Base-by-base conservation (phyloP, 2,797 vertebrate species). In the Cuniculus paca region DNA sequence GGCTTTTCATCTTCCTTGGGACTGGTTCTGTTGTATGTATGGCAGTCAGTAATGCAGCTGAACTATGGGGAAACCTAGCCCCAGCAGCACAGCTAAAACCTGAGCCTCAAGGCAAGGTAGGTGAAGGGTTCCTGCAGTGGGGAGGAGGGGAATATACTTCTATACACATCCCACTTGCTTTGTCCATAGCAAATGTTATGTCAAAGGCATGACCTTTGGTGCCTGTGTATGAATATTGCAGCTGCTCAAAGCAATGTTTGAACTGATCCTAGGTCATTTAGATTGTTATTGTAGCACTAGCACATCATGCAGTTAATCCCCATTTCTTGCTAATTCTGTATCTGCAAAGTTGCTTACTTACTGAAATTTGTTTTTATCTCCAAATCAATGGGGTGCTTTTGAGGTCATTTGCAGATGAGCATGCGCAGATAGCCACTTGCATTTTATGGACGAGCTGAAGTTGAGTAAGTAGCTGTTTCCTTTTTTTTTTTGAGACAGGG, bases 251-350 rank as follows among this genome's bases (percentile, higher is more conserved):
- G 60, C 20, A 54, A 10, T 11, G 61, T 39, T 78, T 90, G 75
- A 54, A 81, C n/a, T 65, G 42, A 36, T 31, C 26, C 36, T 79
- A 80, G 39, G 70, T 84, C 42, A 56, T 86, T 86, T 70, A 82
- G 39, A 58, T 74, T 83, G 36, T 79, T 13, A 48, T 1, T 1
- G 6, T 8, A 26, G 56, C 78, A 88, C 26, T 84, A 74, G 61
- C 52, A 24, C 20, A 80, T 91, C 61, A 61, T 70, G n/a, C 6
- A 82, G 74, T 94, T 94, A 22, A 77, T 77, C 52, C 19, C 88
- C 5, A 22, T 80, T 68, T 88, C 52, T 87, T 81, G 88, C 48
- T 79, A 91, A n/a, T 94, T 95, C 58, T 90, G 3, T 94, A 63
- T 81, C 90, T 95, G 58, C 28, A 11, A 65, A 77, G 94, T 82